phyloP scores from a whole-genome alignment of 2,797 vertebrate genomes.

The Catostomus latipinnis region DNA sequence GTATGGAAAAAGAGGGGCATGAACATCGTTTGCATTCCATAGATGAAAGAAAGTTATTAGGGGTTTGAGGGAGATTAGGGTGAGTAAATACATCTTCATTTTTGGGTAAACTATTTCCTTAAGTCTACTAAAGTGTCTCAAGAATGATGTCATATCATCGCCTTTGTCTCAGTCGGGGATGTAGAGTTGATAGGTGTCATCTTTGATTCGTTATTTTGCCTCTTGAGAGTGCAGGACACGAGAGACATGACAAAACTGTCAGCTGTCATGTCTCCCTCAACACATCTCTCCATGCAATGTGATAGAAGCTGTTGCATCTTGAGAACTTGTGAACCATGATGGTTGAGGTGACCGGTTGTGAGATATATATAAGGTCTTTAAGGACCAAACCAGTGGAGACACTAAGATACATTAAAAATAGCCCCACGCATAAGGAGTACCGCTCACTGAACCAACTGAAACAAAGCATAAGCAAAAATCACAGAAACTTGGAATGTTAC shows the following conservation, averaged over 20 bases:
- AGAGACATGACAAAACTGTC: conserved; percentile 30
- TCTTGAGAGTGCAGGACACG: background rate
- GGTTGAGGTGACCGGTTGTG: conserved; percentile 22
- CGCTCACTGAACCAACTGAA: no score
- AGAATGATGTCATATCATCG: background rate
- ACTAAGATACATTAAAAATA: no score
- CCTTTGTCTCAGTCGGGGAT: conserved; percentile 19
- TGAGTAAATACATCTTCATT: background rate
- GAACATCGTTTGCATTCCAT: background rate
- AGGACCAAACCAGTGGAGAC: background rate
- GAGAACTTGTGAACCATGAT: conserved; percentile 8
- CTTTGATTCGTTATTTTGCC: conserved; percentile 5
- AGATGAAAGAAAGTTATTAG: no score
- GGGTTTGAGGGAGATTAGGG: no score
- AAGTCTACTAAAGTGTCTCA: background rate
- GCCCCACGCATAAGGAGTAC: no score
- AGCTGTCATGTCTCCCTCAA: conserved; percentile 26
- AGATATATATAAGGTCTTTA: conserved; percentile 14
- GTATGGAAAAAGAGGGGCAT: background rate
- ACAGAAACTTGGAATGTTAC: no score
- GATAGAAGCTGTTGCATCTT: conserved; percentile 35
- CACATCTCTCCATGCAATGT: conserved; percentile 20
- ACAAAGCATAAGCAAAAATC: no score
- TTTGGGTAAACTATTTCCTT: background rate
- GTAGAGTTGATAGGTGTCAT: conserved; percentile 12